Evolutionary conservation across 2,888 invertebrate species (phyloP), one percentile per base, ranked within the genome.

Genomic region (Cephalotes varians): DNA sequence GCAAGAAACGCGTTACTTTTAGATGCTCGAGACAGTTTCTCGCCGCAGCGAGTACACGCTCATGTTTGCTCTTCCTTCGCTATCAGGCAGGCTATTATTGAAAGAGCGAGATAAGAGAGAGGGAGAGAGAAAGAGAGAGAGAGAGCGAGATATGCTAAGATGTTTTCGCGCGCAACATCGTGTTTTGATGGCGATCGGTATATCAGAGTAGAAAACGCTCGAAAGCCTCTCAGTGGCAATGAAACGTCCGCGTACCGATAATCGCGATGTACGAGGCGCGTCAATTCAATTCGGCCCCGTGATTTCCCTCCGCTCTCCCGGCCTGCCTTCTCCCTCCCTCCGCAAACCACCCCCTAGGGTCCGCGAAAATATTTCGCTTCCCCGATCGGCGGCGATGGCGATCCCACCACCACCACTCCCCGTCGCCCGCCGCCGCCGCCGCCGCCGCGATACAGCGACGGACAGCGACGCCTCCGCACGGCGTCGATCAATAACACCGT

Each of bases 401-500:
- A 85, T 84, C 64, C 81, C 83, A 64, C 65, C 81, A 79, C 60
- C 83, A 64, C 65, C 81, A 79, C 60, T 81, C 85, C 84, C 73
- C 72, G 67, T 62, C 49, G 10, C 44, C 18, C 25, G 1, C 28
- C 7, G 15, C 40, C 73, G n/a, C 21, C 40, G 79, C 88, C 83
- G 67, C 69, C 74, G 44, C 37, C 44, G n/a, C 86, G 56, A 28
- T 28, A 56, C 62, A 21, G 21, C 82, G 76, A 58, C 84, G 88
- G 76, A 84, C 79, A 87, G 74, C 86, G 88, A 87, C 89, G 90
- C 88, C 88, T 89, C 85, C 88, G 87, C 82, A 69, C 87, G 83
- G 85, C 88, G 87, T 62, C 89, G 88, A 88, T 88, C 88, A 88
- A 88, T 88, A 88, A 85, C 83, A 71, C 47, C 79, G 89, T 82